Evolutionary conservation across 2,888 invertebrate genomes (phyloP).

Genomic region (Temnothorax rugatulus): DNA sequence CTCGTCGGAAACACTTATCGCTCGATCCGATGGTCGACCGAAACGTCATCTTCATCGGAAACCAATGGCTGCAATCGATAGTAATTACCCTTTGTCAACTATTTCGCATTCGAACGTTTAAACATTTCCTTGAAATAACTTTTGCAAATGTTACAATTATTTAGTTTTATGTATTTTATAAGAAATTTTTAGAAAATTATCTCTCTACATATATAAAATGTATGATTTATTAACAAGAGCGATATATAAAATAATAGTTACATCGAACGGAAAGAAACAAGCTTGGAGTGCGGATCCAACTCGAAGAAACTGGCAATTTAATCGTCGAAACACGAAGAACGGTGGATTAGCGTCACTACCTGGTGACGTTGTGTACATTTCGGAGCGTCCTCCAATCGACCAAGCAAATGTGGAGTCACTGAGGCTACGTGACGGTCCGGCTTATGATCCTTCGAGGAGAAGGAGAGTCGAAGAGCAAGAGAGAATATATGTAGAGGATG

Average conservation of each 20-base stretch:
- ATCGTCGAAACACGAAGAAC: conserved; percentile 88
- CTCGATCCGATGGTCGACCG: conserved; percentile 80
- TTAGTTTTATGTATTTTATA: neutral
- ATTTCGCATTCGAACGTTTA: neutral
- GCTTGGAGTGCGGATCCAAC: conserved; percentile 95
- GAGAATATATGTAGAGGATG: conserved; percentile 88
- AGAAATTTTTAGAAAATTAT: neutral
- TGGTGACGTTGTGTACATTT: conserved; percentile 80
- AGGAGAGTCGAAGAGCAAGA: conserved; percentile 79
- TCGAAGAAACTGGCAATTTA: conserved; percentile 90
- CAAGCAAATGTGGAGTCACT: conserved; percentile 68
- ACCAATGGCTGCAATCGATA: conserved; percentile 74
- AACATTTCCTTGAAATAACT: neutral
- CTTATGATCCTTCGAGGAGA: conserved; percentile 63
- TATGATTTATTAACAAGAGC: neutral
- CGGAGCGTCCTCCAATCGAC: conserved; percentile 66
- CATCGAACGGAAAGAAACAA: conserved; percentile 87
- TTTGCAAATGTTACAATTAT: neutral
- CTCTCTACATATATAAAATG: neutral
- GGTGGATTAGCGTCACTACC: conserved; percentile 82
- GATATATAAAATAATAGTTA: conserved; percentile 64
- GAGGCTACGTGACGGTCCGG: conserved; percentile 71
- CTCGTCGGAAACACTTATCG: conserved; percentile 82
- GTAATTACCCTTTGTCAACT: conserved; percentile 69
- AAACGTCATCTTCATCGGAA: conserved; percentile 82